phyloP scores from a whole-genome alignment of 2,888 invertebrate genomes.

The Ophion obscuratus region DNA sequence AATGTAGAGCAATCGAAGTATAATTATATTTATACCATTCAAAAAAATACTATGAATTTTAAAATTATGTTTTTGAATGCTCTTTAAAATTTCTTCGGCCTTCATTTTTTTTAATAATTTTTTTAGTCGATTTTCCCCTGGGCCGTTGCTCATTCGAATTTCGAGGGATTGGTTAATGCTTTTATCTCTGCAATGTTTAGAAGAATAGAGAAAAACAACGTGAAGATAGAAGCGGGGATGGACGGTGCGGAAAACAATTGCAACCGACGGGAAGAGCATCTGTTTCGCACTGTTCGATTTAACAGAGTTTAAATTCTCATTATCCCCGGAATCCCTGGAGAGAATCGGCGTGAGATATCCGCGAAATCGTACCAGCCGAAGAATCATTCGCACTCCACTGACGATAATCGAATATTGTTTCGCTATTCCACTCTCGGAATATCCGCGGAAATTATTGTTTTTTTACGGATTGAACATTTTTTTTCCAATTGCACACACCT shows the following conservation, averaged over 20 bases:
- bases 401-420: conserved; percentile 43
- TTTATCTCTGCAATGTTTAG: conserved; percentile 36
- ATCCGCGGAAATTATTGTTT: neutral
- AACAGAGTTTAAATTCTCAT: conserved; percentile 64
- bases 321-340: conserved; percentile 37
- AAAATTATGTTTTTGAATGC: too few species aligned
- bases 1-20: too few species aligned
- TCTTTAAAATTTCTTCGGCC: too few species aligned
- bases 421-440: conserved; percentile 10
- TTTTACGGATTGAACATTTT: neutral
- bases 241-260: neutral
- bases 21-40: too few species aligned
- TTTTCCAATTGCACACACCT: neutral
- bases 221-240: neutral
- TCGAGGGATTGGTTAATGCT: conserved; percentile 32
- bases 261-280: conserved; percentile 30
- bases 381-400: neutral
- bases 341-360: conserved; percentile 19
- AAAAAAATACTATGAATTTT: too few species aligned
- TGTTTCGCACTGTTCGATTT: conserved; percentile 46
- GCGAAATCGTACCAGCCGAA: neutral
- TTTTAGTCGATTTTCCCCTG: neutral
- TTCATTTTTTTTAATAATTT: too few species aligned
- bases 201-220: neutral
- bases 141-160: neutral